Percentiles rank a stretch among this genome's conserved stretches.
Conservation (phyloP, 2,797 vertebrate genomes). For the Gymnoscopelus microlampas region DNA sequence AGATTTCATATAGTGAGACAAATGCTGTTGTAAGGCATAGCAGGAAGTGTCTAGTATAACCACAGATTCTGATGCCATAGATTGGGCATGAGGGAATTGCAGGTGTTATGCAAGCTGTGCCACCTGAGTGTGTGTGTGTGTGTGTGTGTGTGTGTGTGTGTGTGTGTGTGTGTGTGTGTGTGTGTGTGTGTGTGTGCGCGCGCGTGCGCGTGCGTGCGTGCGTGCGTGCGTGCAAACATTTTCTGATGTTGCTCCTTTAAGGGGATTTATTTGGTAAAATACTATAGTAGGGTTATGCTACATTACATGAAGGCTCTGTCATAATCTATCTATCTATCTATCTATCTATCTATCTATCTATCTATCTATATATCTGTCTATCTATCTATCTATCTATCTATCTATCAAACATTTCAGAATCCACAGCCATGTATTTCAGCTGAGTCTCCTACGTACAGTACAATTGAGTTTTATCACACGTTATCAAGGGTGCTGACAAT, state of each 20-base stretch:
- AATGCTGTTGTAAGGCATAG: background rate
- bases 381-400: too few relatives aligned
- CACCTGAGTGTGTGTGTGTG: conserved; percentile 19
- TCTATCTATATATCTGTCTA: background rate
- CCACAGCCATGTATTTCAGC: too few relatives aligned
- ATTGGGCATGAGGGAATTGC: conserved; percentile 7
- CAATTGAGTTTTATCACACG: background rate
- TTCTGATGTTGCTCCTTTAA: too few relatives aligned
- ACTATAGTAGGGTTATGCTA: too few relatives aligned
- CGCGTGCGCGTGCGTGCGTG: background rate
- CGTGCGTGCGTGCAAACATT: background rate
- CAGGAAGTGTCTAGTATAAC: background rate
- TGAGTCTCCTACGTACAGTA: too few relatives aligned
- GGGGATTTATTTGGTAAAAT: too few relatives aligned
- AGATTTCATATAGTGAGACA: background rate
- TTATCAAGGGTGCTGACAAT: background rate
- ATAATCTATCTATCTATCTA: background rate
- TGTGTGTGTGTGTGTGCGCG: conserved; percentile 4
- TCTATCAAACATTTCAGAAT: too few relatives aligned
- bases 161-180: conserved; percentile 1
- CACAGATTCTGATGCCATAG: background rate
- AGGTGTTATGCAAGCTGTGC: conserved; percentile 26
- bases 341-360: background rate
- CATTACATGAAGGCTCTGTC: too few relatives aligned
- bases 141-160: conserved; percentile 6